Evolutionary conservation across 2,113 vertebrate species (phyloP), one percentile per base, ranked within the genome.

Genomic region (cattle (Bos taurus)): DNA sequence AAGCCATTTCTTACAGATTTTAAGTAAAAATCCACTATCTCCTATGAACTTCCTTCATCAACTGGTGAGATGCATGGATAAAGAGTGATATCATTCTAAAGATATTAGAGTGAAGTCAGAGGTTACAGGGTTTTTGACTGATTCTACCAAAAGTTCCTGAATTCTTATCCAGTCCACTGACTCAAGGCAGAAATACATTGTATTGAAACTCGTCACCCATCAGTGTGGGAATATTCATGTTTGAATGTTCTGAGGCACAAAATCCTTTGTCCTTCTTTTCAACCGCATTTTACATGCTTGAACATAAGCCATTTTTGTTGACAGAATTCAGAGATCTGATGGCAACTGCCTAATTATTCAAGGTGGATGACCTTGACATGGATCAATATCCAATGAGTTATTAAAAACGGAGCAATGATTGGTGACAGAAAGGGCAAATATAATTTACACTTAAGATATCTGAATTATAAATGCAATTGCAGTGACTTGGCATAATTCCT

Each of bases 401-500:
- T 98, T 98, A 97, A 98, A 98, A 98, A 97, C 4, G 95, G 92
- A 98, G 59, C 67, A 98, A 97, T 97, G 86, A 91, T 90, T 96
- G 88, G 78, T 96, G 93, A n/a, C 95, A 67, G 17, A 21, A 97
- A 90, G 28, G 97, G 48, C 36, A 98, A 97, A 97, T 96, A 90
- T 74, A 95, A 98, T 94, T 98, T 95, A 86, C 74, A 92, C 21
- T 98, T 50, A 92, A 90, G 85, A 43, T 96, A 89, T 13, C 43
- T 93, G 84, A 98, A 98, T 98, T 98, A 98, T 96, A 98, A 97
- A 97, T 97, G 46, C n/a, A 74, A 80, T 95, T 94, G 26, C 97
- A 96, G 97, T 98, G 97, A 97, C 71, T 95, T 0, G 36, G 33
- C 56, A 17, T 5, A 90, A 78, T 94, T 97, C 59, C 60, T 77